Conservation (phyloP, 2,888 invertebrate genomes). For the Trimorus sp. region DNA sequence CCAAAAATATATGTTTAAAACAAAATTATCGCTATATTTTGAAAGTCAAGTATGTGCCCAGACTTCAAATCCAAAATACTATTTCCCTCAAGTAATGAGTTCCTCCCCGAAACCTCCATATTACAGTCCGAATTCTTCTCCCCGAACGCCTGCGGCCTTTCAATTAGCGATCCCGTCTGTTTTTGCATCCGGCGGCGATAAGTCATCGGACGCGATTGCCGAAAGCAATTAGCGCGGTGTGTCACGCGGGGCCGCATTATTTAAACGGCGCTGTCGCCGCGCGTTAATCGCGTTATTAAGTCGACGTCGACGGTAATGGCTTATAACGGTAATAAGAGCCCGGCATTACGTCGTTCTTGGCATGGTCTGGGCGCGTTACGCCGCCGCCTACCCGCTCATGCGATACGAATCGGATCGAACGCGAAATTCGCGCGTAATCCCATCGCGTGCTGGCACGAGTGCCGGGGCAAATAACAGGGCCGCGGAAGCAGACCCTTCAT, state of each 20-base stretch:
- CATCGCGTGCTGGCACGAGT: constrained; percentile 46
- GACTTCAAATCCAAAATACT: too few species aligned
- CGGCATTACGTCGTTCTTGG: constrained; percentile 47
- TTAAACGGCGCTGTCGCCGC: constrained; percentile 46
- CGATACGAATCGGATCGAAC: constrained; percentile 52
- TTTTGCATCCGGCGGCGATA: too few species aligned
- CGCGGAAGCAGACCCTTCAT: constrained; percentile 16
- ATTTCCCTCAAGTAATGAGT: too few species aligned
- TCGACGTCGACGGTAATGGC: constrained; percentile 43
- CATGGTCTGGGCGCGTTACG: constrained; percentile 35
- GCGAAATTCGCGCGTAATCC: constrained; percentile 53
- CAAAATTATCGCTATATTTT: too few species aligned
- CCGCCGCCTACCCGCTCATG: constrained; percentile 36
- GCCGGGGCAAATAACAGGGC: constrained; percentile 48
- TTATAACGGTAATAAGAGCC: constrained; percentile 51
- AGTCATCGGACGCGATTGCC: constrained; percentile 13
- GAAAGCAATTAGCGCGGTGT: constrained; percentile 40
- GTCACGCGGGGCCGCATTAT: constrained; percentile 31
- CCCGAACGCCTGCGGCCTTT: too few species aligned
- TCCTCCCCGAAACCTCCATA: too few species aligned
- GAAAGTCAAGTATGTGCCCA: too few species aligned
- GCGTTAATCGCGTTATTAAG: constrained; percentile 55
- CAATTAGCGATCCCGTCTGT: too few species aligned
- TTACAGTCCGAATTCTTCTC: too few species aligned
- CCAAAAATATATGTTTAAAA: too few species aligned